Evolutionary conservation across 2,888 invertebrate genomes (phyloP).

Genomic region (Athalia cordata): DNA sequence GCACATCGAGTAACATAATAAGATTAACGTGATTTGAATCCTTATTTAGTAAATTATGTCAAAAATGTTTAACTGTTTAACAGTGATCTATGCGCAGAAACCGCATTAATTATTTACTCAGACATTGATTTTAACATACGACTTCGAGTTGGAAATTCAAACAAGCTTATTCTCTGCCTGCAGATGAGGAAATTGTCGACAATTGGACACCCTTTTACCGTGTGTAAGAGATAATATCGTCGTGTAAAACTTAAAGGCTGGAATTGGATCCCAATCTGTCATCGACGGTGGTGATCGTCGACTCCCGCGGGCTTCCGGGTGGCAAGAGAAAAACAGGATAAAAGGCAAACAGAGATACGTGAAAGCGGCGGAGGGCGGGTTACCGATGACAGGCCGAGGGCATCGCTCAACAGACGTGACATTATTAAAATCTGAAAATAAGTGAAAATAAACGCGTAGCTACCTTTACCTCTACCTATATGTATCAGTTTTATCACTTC

Average conservation of each 20-base stretch:
- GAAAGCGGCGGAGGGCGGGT: not conserved
- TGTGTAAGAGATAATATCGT: not conserved
- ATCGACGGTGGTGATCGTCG: constrained; percentile 25
- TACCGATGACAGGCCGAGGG: constrained; percentile 45
- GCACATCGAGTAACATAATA: constrained; percentile 61
- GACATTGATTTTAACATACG: no score
- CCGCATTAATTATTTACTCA: no score
- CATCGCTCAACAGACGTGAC: constrained; percentile 54
- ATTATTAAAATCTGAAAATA: constrained; percentile 53
- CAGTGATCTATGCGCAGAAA: no score
- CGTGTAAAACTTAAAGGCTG: constrained; percentile 12
- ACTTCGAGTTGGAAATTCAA: no score
- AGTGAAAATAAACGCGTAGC: not conserved
- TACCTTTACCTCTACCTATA: not conserved
- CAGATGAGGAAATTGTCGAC: no score
- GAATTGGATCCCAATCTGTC: constrained; percentile 37
- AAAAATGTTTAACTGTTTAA: constrained; percentile 58
- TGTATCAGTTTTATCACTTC: constrained; percentile 51
- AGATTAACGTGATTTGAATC: constrained; percentile 67
- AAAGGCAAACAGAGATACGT: constrained; percentile 46
- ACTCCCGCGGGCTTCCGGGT: constrained; percentile 16
- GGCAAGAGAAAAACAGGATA: constrained; percentile 23
- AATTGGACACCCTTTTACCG: no score
- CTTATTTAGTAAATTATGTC: constrained; percentile 65
- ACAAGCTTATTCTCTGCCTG: no score